A percentile compares a stretch with the other conserved stretches of the same genome.
phyloP scores from a whole-genome alignment of 2,113 vertebrate genomes.

The Empidonax alnorum region DNA sequence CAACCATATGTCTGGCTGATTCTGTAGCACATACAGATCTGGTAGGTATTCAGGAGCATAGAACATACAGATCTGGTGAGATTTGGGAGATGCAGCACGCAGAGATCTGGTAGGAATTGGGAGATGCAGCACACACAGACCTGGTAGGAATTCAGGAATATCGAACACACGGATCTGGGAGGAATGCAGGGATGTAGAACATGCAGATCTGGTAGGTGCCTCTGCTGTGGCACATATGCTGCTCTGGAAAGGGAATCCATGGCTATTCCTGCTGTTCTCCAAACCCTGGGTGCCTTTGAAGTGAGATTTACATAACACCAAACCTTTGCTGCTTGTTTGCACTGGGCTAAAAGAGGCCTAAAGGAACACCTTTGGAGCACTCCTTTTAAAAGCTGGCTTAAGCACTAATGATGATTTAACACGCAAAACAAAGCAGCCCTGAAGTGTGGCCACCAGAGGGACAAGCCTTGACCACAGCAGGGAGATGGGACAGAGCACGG shows the following conservation, averaged over 20 bases:
- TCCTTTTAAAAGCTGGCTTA: background rate
- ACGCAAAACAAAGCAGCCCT: background rate
- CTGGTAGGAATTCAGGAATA: background rate
- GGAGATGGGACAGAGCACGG: background rate
- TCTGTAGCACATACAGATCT: background rate
- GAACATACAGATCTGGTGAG: background rate
- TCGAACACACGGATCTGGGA: background rate
- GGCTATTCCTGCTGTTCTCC: background rate
- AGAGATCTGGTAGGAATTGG: background rate
- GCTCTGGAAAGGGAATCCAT: background rate
- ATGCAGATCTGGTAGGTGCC: background rate
- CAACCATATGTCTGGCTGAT: slow-evolving; percentile 18
- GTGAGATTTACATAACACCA: background rate
- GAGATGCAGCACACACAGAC: background rate
- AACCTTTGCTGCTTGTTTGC: background rate
- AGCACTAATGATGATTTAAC: background rate
- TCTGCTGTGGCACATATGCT: background rate
- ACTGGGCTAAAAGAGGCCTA: background rate
- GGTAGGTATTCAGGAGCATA: background rate
- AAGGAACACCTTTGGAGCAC: background rate
- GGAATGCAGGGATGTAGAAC: background rate
- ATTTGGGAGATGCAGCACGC: background rate
- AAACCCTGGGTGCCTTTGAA: background rate
- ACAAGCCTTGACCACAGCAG: background rate
- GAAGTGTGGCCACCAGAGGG: background rate